Evolutionary conservation across 2,888 invertebrate species (phyloP).

Genomic region (Philaethria dido): DNA sequence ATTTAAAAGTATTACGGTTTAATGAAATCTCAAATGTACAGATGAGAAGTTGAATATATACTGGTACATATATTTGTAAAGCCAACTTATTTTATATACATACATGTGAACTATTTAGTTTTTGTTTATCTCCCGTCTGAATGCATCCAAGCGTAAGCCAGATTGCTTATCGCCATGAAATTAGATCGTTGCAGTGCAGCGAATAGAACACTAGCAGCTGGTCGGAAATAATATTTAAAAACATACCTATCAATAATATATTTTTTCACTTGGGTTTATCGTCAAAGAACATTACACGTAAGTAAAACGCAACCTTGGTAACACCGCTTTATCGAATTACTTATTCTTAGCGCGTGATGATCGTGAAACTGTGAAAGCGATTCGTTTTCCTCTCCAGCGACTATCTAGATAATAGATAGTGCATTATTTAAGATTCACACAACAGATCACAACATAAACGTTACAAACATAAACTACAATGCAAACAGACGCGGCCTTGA

Average conservation of each 20-base stretch:
- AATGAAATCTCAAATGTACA: slow-evolving; percentile 22
- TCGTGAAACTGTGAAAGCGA: slow-evolving; percentile 68
- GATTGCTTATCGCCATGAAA: slow-evolving; percentile 62
- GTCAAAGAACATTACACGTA: slow-evolving; percentile 45
- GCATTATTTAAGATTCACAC: slow-evolving; percentile 56
- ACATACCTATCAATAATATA: background rate
- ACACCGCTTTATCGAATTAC: slow-evolving; percentile 65
- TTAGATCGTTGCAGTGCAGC: slow-evolving; percentile 67
- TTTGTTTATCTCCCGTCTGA: slow-evolving; percentile 42
- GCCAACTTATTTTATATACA: background rate
- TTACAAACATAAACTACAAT: slow-evolving; percentile 64
- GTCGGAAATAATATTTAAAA: background rate
- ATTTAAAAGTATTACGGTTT: slow-evolving; percentile 26
- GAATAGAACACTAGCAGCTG: slow-evolving; percentile 25
- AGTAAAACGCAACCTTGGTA: slow-evolving; percentile 54
- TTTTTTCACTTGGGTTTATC: slow-evolving; percentile 51
- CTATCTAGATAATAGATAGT: slow-evolving; percentile 53
- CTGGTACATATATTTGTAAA: background rate
- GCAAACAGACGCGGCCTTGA: slow-evolving; percentile 81
- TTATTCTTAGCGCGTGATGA: slow-evolving; percentile 62
- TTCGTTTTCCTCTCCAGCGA: slow-evolving; percentile 62
- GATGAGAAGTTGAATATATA: slow-evolving; percentile 12
- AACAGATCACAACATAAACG: slow-evolving; percentile 60
- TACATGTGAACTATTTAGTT: background rate
- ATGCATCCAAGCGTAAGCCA: slow-evolving; percentile 74